Percentiles rank a stretch among this genome's conserved stretches.
Conservation (phyloP, 1,140 invertebrate species). For the Drosophila sucinea region DNA sequence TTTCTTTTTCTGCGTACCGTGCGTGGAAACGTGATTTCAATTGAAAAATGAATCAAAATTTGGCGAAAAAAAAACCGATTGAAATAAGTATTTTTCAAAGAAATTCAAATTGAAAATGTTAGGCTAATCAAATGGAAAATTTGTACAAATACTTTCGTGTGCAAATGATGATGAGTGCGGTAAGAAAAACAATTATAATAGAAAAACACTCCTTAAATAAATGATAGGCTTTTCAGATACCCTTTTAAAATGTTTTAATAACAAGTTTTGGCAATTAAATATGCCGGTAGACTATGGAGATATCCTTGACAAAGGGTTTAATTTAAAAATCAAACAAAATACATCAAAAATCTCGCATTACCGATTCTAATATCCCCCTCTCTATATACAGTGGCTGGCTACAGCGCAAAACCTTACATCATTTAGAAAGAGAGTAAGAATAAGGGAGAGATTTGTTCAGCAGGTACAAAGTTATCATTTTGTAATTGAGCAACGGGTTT, state of each 20-base stretch:
- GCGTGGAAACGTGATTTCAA: not conserved
- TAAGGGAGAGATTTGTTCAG: not conserved
- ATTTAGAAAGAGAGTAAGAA: conserved; percentile 13
- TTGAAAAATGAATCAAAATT: conserved; percentile 12
- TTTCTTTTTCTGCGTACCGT: not conserved
- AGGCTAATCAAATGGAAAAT: conserved; percentile 54
- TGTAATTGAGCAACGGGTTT: conserved; percentile 10
- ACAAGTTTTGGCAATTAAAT: no score
- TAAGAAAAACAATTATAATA: conserved; percentile 54
- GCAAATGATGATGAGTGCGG: conserved; percentile 23
- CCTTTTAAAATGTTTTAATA: not conserved
- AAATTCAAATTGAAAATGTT: conserved; percentile 2
- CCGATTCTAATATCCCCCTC: no score
- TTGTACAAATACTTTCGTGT: conserved; percentile 45
- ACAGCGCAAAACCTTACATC: conserved; percentile 3
- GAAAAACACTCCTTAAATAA: conserved; percentile 29
- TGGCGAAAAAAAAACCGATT: not conserved
- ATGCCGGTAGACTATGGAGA: no score
- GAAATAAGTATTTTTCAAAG: conserved; percentile 14
- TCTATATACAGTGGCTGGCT: no score
- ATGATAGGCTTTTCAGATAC: not conserved
- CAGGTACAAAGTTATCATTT: conserved; percentile 16
- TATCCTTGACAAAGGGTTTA: no score
- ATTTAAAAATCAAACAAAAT: no score
- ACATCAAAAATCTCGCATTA: no score